Evolutionary conservation across 2,797 vertebrate species (phyloP).

Genomic region (Semaprochilodus insignis): DNA sequence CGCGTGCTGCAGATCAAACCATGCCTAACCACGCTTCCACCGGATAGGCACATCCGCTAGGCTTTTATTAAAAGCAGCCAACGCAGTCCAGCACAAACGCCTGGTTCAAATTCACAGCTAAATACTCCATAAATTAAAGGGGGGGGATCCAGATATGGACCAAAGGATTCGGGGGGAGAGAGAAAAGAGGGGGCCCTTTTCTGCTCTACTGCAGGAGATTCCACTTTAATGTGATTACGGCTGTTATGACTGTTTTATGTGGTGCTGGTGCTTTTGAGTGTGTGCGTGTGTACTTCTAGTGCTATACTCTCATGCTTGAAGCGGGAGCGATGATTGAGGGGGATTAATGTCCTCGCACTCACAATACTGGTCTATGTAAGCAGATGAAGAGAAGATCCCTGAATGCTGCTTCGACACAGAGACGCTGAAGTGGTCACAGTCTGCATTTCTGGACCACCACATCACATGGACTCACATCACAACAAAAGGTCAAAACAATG

Average conservation of each 20-base stretch:
- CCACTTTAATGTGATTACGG: conserved; percentile 78
- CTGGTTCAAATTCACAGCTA: conserved; percentile 78
- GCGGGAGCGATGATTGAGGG: background rate
- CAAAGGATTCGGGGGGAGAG: conserved; percentile 61
- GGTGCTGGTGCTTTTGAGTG: conserved; percentile 56
- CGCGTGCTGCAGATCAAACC: conserved; percentile 68
- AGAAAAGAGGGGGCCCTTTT: conserved; percentile 66
- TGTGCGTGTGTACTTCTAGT: conserved; percentile 60
- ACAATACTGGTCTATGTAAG: background rate
- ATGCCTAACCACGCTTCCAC: conserved; percentile 61
- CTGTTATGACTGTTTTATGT: conserved; percentile 76
- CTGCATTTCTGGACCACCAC: background rate
- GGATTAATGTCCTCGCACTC: background rate
- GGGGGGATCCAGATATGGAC: conserved; percentile 73
- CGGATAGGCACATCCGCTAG: conserved; percentile 68
- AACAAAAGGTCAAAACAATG: no score
- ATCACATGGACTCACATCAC: no score
- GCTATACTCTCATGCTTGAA: background rate
- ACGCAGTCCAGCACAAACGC: conserved; percentile 62
- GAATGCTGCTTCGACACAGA: background rate
- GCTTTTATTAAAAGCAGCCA: conserved; percentile 76
- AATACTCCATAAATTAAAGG: conserved; percentile 77
- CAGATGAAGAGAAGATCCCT: background rate
- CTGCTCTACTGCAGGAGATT: conserved; percentile 62
- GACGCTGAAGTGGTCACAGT: background rate